These are phyloP conservation scores for Sphinx pinastri DNA, from an alignment of 2,888 invertebrate species.

Conservation along the genomic window DNA sequence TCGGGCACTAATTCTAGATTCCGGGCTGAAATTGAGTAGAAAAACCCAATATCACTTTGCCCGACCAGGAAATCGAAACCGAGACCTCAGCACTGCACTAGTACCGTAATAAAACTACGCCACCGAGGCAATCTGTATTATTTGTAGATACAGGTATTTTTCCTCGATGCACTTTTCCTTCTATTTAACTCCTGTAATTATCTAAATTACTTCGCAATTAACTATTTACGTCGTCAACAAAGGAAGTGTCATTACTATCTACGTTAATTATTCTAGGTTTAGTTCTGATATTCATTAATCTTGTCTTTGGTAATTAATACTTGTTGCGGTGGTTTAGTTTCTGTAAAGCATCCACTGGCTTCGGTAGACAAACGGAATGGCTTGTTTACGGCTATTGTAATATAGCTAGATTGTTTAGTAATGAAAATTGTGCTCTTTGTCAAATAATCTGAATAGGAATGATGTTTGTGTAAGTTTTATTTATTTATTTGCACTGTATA, in stretches of 20 bases:
- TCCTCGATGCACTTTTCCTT: neutral
- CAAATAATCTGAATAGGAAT: too few species aligned
- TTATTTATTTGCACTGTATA: too few species aligned
- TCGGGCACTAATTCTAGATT: too few species aligned
- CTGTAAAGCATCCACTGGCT: neutral
- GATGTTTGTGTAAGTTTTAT: too few species aligned
- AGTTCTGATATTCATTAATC: constrained; percentile 15
- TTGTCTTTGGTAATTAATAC: constrained; percentile 10
- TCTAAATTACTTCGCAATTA: neutral
- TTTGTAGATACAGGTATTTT: neutral
- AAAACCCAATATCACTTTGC: too few species aligned
- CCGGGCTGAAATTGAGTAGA: too few species aligned
- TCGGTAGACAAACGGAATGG: neutral
- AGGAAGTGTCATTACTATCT: neutral
- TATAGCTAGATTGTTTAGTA: neutral
- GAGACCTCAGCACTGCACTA: too few species aligned
- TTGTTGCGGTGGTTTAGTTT: constrained; percentile 11
- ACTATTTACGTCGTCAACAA: neutral
- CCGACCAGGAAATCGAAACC: too few species aligned
- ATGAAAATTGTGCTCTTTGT: too few species aligned
- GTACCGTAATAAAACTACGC: too few species aligned
- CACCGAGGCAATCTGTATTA: too few species aligned
- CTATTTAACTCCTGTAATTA: neutral
- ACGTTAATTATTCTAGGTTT: constrained; percentile 7
- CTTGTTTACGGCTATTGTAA: neutral